These are phyloP conservation scores for Achatina immaculata DNA, from an alignment of 1,140 invertebrate species.

Conservation along the genomic window DNA sequence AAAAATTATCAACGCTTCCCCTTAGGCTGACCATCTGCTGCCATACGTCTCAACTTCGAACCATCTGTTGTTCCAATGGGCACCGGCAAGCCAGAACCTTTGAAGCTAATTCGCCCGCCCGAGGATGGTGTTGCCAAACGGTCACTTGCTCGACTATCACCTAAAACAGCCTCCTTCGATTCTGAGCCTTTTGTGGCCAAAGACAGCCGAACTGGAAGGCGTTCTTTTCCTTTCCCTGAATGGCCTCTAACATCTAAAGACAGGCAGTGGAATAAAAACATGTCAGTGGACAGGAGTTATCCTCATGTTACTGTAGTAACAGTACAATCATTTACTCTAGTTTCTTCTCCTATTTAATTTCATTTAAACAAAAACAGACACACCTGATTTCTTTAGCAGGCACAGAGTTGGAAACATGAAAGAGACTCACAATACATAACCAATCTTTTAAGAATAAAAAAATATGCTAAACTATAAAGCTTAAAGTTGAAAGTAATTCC, in stretches of 20 bases:
- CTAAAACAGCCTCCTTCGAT: slow-evolving; percentile 47
- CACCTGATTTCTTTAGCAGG: no score
- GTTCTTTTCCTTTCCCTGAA: slow-evolving; percentile 56
- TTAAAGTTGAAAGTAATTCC: no score
- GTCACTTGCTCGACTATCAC: slow-evolving; percentile 60
- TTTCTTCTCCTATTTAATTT: background rate
- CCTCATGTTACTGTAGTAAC: background rate
- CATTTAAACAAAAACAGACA: background rate
- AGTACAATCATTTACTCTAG: background rate
- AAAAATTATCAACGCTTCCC: slow-evolving; percentile 32
- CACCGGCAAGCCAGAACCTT: slow-evolving; percentile 64
- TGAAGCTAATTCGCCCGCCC: slow-evolving; percentile 64
- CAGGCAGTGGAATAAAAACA: slow-evolving; percentile 44
- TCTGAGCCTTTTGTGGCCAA: slow-evolving; percentile 60
- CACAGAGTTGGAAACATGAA: no score
- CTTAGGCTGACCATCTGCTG: slow-evolving; percentile 49
- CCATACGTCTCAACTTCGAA: slow-evolving; percentile 61
- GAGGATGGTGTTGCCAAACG: slow-evolving; percentile 66
- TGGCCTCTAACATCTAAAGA: slow-evolving; percentile 59
- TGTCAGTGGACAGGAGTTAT: slow-evolving; percentile 4
- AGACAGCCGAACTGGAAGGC: slow-evolving; percentile 60
- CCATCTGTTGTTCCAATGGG: slow-evolving; percentile 60
- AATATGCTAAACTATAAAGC: no score
- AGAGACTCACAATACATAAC: no score
- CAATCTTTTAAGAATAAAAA: no score